phyloP scores from a whole-genome alignment of 2,888 invertebrate species.

The Napeogenes inachia region DNA sequence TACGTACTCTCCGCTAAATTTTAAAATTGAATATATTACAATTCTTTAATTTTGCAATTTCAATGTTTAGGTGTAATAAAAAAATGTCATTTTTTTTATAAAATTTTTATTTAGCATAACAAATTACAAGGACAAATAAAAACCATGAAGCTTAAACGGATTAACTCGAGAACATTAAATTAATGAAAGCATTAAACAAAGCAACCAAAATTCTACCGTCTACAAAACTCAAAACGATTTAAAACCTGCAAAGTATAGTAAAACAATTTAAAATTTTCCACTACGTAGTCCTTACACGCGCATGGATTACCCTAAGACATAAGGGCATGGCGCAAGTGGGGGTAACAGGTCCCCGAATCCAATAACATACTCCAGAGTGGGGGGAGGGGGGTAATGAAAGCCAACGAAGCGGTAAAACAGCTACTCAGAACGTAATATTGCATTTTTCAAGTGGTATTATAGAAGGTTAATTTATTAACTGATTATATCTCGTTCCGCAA shows the following conservation, averaged over 20 bases:
- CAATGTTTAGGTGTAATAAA: too few species aligned
- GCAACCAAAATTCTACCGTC: not conserved
- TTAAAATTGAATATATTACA: too few species aligned
- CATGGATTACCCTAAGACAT: slow-evolving; percentile 7
- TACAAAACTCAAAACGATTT: not conserved
- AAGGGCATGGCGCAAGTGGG: slow-evolving; percentile 12
- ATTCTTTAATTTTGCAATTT: too few species aligned
- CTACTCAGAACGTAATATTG: slow-evolving; percentile 25
- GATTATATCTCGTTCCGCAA: slow-evolving; percentile 3
- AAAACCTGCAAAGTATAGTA: not conserved
- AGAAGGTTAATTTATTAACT: slow-evolving; percentile 19
- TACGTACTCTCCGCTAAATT: too few species aligned
- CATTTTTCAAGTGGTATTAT: slow-evolving; percentile 24
- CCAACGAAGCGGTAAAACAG: slow-evolving; percentile 25
- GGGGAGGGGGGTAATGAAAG: slow-evolving; percentile 17
- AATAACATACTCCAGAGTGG: slow-evolving; percentile 20
- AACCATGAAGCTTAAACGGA: too few species aligned
- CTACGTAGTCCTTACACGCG: slow-evolving; percentile 5
- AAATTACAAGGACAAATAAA: not conserved
- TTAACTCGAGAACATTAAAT: too few species aligned
- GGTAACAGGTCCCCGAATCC: slow-evolving; percentile 26
- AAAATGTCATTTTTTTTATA: not conserved
- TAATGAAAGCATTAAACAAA: too few species aligned
- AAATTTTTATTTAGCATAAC: not conserved
- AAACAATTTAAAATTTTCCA: slow-evolving; percentile 8